Conservation (phyloP, 2,113 vertebrate genomes). For the Suncus etruscus region DNA sequence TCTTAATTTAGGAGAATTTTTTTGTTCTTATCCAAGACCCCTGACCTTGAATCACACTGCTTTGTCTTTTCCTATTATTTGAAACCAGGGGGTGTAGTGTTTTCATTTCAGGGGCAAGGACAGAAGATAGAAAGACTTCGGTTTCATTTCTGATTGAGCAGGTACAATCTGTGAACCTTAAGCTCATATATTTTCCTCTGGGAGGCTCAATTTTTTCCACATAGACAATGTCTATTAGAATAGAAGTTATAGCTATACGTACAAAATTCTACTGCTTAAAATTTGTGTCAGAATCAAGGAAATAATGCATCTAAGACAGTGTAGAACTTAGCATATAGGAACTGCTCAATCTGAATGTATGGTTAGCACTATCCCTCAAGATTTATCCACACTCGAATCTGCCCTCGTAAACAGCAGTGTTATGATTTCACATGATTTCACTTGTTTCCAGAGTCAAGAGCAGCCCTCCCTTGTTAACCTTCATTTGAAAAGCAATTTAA, state of each 20-base stretch:
- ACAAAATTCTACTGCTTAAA: neutral
- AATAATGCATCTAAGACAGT: neutral
- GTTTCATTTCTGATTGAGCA: neutral
- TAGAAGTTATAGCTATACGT: neutral
- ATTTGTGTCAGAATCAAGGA: neutral
- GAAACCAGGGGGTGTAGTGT: neutral
- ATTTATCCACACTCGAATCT: neutral
- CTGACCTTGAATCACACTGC: neutral
- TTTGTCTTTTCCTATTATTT: neutral
- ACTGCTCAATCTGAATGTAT: neutral
- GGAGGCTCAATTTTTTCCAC: neutral
- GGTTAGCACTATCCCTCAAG: neutral
- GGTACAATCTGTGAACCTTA: neutral
- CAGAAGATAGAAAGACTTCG: neutral
- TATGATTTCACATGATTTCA: constrained; percentile 20
- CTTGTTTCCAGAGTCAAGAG: constrained; percentile 61
- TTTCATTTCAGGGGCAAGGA: neutral
- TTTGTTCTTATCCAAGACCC: neutral
- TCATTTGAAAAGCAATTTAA: constrained; percentile 78
- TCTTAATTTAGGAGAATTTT: neutral
- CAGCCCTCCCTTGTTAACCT: constrained; percentile 74
- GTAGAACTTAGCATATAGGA: neutral
- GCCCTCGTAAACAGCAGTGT: neutral
- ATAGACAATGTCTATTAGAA: neutral
- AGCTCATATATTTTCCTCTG: neutral